Evolutionary conservation across 2,888 invertebrate genomes (phyloP).

Genomic region (Leucoma salicis): DNA sequence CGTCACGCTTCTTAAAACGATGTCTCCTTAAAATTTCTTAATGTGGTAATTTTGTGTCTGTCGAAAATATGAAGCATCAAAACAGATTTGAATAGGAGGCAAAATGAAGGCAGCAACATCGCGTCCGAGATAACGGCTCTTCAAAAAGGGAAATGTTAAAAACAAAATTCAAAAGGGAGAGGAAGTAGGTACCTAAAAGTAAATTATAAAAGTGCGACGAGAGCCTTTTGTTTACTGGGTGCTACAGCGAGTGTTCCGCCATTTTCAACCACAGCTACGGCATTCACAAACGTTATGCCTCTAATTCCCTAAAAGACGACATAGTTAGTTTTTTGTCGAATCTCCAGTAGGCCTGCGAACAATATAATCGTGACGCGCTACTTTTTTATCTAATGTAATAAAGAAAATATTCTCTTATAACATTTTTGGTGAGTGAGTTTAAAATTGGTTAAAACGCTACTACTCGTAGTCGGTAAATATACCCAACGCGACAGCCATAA

Average conservation of each 20-base stretch:
- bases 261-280: constrained; percentile 43
- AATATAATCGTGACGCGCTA: constrained; percentile 29
- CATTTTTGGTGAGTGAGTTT: constrained; percentile 23
- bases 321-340: constrained; percentile 37
- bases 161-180: constrained; percentile 68
- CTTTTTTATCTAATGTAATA: constrained; percentile 32
- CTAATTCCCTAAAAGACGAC: constrained; percentile 39
- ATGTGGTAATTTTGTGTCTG: constrained; percentile 38
- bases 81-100: constrained; percentile 60
- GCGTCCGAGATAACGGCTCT: constrained; percentile 64
- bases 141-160: constrained; percentile 65
- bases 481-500: constrained; percentile 24
- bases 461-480: constrained; percentile 22
- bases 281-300: constrained; percentile 45
- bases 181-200: constrained; percentile 61
- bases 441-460: constrained; percentile 26
- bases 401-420: constrained; percentile 26
- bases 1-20: constrained; percentile 17
- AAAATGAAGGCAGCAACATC: constrained; percentile 56
- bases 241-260: constrained; percentile 50
- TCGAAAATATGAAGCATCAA: constrained; percentile 53
- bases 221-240: constrained; percentile 62
- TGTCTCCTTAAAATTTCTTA: constrained; percentile 27
- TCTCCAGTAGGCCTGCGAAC: constrained; percentile 33
- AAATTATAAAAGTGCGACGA: constrained; percentile 69